Conservation (phyloP, 2,888 invertebrate species). For the Toxonevra muliebris region DNA sequence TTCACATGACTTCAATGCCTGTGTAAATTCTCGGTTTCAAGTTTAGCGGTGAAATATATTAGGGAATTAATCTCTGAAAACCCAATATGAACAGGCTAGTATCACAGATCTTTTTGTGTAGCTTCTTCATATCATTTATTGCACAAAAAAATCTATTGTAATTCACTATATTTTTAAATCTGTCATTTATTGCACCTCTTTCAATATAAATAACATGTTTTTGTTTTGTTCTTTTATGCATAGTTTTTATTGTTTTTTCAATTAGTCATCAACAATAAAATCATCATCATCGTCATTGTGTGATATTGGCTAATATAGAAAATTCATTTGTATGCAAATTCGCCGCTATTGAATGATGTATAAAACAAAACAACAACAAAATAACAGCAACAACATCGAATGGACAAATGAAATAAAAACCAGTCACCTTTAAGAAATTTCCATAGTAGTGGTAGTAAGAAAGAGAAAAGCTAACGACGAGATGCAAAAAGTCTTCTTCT, state of each 20-base stretch:
- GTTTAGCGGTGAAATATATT: too few relatives aligned
- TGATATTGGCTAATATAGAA: slow-evolving; percentile 32
- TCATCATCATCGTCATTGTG: slow-evolving; percentile 6
- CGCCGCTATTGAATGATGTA: slow-evolving; percentile 6
- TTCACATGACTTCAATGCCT: too few relatives aligned
- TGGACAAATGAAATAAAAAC: slow-evolving; percentile 12
- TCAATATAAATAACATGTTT: not conserved
- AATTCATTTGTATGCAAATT: slow-evolving; percentile 33
- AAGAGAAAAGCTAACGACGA: slow-evolving; percentile 20
- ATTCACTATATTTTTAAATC: not conserved
- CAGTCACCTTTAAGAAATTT: slow-evolving; percentile 31
- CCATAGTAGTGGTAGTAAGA: slow-evolving; percentile 18
- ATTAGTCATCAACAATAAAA: slow-evolving; percentile 3
- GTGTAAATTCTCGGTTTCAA: too few relatives aligned
- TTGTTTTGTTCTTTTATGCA: not conserved
- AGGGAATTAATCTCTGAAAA: too few relatives aligned
- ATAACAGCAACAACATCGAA: not conserved
- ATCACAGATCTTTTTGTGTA: too few relatives aligned
- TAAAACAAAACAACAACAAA: not conserved
- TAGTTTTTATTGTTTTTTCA: not conserved
- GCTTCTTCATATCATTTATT: too few relatives aligned
- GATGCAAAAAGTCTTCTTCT: slow-evolving; percentile 15
- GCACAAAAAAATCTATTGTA: not conserved
- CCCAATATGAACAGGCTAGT: too few relatives aligned
- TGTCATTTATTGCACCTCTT: not conserved